Evolutionary conservation across 2,797 vertebrate genomes (phyloP).

Genomic region (Mionectes olivaceus): DNA sequence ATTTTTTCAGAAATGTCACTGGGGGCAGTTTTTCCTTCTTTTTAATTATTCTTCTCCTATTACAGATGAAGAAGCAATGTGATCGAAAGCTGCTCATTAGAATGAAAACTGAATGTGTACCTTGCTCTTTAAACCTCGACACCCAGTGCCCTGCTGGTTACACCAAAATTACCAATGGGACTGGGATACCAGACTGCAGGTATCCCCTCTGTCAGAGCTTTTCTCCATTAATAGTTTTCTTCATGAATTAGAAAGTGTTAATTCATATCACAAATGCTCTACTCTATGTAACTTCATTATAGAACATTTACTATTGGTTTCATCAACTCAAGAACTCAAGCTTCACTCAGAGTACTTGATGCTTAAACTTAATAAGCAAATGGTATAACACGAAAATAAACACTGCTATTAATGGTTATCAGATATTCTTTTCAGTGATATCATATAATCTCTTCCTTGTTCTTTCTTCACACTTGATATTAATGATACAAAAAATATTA

Average conservation of each 20-base stretch:
- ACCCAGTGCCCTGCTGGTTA: slow-evolving; percentile 82
- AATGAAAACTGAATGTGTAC: slow-evolving; percentile 80
- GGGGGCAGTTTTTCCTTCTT: neutral
- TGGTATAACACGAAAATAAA: neutral
- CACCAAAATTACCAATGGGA: slow-evolving; percentile 63
- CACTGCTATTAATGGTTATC: neutral
- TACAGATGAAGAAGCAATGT: slow-evolving; percentile 81
- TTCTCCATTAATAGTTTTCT: neutral
- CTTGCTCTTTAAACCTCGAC: slow-evolving; percentile 77
- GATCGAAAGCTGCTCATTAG: slow-evolving; percentile 75
- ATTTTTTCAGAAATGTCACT: neutral
- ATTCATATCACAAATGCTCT: neutral
- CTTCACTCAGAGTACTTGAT: neutral
- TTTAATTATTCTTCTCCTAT: neutral
- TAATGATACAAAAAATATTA: neutral
- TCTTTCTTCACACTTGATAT: neutral
- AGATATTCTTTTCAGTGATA: neutral
- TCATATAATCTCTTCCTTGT: neutral
- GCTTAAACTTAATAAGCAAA: neutral
- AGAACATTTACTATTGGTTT: neutral
- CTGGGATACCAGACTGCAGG: slow-evolving; percentile 85
- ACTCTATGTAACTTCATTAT: neutral
- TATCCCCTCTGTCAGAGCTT: slow-evolving; percentile 25
- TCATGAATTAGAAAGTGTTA: neutral
- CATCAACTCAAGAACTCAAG: neutral